phyloP scores from a whole-genome alignment of 2,797 vertebrate species.

The Petrocephalus schoutedeni region DNA sequence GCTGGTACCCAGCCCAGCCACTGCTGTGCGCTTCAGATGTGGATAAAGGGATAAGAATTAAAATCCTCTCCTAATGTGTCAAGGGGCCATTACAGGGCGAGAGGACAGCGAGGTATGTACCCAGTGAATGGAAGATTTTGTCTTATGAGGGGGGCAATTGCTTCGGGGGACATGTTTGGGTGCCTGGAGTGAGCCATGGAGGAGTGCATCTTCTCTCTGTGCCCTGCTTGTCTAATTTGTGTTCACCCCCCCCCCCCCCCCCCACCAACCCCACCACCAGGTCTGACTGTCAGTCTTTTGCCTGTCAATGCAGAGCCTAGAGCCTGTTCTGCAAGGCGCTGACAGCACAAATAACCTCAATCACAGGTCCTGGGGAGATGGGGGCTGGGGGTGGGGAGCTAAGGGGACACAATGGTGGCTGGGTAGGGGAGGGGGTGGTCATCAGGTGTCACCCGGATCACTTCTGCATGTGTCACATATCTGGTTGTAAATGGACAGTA shows the following conservation, averaged over 20 bases:
- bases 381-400: not conserved
- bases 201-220: not conserved
- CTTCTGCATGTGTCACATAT: slow-evolving; percentile 42
- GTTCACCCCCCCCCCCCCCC: not conserved
- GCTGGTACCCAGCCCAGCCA: not conserved
- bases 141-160: not conserved
- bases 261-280: not conserved
- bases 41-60: slow-evolving; percentile 50
- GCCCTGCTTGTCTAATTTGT: slow-evolving; percentile 1
- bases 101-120: slow-evolving; percentile 38
- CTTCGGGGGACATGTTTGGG: not conserved
- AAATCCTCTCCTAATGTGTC: slow-evolving; percentile 38
- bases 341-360: slow-evolving; percentile 17
- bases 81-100: slow-evolving; percentile 52
- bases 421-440: not conserved
- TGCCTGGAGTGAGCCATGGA: not conserved
- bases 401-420: slow-evolving; percentile 8
- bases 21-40: not conserved
- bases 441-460: slow-evolving; percentile 34
- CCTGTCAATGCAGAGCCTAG: slow-evolving; percentile 14
- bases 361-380: slow-evolving; percentile 17
- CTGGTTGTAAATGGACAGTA: not conserved
- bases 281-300: slow-evolving; percentile 19
- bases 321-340: slow-evolving; percentile 10
- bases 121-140: not conserved